Conservation (phyloP, 1,140 invertebrate species). For the Yoshiicerus persimilis region DNA sequence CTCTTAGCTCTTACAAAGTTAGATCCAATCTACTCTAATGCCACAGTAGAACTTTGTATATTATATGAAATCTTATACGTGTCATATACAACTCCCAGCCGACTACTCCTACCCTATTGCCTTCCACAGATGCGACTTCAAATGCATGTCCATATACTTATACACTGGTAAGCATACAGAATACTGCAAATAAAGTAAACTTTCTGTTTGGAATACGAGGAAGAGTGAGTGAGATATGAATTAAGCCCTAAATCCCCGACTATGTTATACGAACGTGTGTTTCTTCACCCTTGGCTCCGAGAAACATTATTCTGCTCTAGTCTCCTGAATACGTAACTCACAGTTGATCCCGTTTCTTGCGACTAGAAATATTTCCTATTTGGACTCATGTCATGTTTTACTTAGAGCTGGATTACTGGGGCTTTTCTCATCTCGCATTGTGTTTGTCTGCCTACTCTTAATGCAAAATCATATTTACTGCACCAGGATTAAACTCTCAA, state of each 20-base stretch:
- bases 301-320: conserved; percentile 17
- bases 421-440: not conserved
- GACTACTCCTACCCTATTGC: not conserved
- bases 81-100: not conserved
- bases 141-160: not conserved
- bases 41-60: not conserved
- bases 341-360: not conserved
- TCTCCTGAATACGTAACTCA: conserved; percentile 10
- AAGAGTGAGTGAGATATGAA: not conserved
- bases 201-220: not conserved
- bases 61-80: not conserved
- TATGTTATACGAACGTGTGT: not conserved
- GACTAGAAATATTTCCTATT: not conserved
- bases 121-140: not conserved
- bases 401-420: not conserved
- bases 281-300: conserved; percentile 10
- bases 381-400: not conserved
- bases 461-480: too few relatives aligned
- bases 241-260: not conserved
- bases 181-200: not conserved
- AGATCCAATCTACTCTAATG: not conserved
- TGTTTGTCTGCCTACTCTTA: not conserved
- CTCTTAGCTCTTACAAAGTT: not conserved
- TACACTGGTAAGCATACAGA: not conserved
- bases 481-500: too few relatives aligned